A percentile compares a stretch with the other conserved stretches of the same genome.
Evolutionary conservation across 1,140 invertebrate genomes (phyloP).

Genomic region (Temnothorax longispinosus): DNA sequence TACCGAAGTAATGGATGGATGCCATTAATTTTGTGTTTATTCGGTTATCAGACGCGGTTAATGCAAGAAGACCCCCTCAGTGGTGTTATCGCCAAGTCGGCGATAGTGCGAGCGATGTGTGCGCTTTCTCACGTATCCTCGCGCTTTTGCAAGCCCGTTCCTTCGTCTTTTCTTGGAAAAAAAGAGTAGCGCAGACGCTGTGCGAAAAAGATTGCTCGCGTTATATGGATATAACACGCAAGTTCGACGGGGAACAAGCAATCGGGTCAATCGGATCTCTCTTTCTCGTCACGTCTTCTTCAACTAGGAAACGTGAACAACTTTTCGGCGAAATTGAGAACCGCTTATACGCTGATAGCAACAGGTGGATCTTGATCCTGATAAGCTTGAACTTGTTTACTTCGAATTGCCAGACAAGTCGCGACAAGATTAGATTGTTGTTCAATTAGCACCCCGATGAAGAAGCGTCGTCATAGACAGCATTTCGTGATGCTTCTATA

Average conservation of each 20-base stretch:
- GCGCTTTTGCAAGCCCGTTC: not conserved
- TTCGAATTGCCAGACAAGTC: conserved; percentile 45
- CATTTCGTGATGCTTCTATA: not conserved
- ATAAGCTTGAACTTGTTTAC: conserved; percentile 35
- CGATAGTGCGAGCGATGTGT: not conserved
- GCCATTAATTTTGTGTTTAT: conserved; percentile 54
- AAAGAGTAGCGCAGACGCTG: too few relatives aligned
- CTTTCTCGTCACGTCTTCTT: not conserved
- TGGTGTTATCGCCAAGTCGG: conserved; percentile 62
- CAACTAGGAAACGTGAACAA: not conserved
- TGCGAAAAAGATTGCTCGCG: not conserved
- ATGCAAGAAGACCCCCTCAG: conserved; percentile 53
- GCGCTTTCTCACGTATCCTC: not conserved
- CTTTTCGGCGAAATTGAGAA: conserved; percentile 37
- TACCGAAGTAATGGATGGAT: conserved; percentile 3
- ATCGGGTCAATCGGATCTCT: not conserved
- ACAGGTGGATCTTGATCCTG: conserved; percentile 66
- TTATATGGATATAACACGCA: not conserved
- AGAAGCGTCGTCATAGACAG: not conserved
- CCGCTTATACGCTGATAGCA: conserved; percentile 45
- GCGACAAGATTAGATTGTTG: conserved; percentile 67
- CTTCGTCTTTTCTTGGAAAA: not conserved
- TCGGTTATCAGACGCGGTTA: conserved; percentile 25
- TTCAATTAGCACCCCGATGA: conserved; percentile 44
- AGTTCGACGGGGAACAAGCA: not conserved